phyloP scores from a whole-genome alignment of 2,113 vertebrate species.

The Psettodes erumei region DNA sequence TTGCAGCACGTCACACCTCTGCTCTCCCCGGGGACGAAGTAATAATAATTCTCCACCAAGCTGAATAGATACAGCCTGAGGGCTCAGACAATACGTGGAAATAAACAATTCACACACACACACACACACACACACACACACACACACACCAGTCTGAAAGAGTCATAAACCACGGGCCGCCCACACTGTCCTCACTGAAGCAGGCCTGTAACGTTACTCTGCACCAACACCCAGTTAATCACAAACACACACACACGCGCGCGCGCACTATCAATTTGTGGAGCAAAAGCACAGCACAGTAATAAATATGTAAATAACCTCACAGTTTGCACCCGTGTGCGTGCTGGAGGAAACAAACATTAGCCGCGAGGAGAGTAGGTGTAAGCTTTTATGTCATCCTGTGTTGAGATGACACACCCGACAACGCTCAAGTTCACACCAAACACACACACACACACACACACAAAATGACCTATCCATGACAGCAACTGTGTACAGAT shows the following conservation, averaged over 20 bases:
- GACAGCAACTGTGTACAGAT: constrained; percentile 45
- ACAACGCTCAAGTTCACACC: constrained; percentile 36
- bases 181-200: constrained; percentile 52
- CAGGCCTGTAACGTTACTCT: constrained; percentile 42
- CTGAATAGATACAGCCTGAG: constrained; percentile 47
- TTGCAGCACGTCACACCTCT: constrained; percentile 40
- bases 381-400: constrained; percentile 48
- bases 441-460: constrained; percentile 23
- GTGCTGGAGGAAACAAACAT: constrained; percentile 41
- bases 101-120: constrained; percentile 37
- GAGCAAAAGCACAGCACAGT: constrained; percentile 45
- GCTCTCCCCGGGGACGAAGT: constrained; percentile 40
- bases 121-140: constrained; percentile 26
- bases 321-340: constrained; percentile 6
- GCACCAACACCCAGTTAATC: constrained; percentile 52
- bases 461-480: constrained; percentile 44
- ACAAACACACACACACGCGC: constrained; percentile 23
- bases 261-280: constrained; percentile 49
- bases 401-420: constrained; percentile 25
- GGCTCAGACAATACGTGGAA: constrained; percentile 51
- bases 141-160: constrained; percentile 39
- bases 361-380: constrained; percentile 15
- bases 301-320: constrained; percentile 75
- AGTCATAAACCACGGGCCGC: constrained; percentile 58
- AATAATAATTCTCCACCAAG: constrained; percentile 54